Conservation (phyloP, 2,113 vertebrate genomes). For the Mus pahari region DNA sequence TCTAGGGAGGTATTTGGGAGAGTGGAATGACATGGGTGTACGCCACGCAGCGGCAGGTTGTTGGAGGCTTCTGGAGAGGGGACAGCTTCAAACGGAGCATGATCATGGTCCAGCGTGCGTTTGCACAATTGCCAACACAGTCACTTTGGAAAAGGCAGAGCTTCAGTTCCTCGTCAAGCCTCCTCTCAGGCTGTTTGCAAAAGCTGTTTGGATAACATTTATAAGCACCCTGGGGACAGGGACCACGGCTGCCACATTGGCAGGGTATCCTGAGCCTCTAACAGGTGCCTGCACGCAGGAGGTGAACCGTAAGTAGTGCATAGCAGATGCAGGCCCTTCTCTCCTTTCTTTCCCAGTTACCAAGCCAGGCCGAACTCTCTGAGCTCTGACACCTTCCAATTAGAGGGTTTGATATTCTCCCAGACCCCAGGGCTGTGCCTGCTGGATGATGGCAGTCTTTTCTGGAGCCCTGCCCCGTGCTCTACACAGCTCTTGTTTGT, state of each 20-base stretch:
- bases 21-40: neutral
- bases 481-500: neutral
- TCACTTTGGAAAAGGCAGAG: slow-evolving; percentile 55
- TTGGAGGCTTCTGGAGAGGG: neutral
- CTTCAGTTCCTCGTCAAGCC: slow-evolving; percentile 65
- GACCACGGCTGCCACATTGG: neutral
- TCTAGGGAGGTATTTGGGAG: neutral
- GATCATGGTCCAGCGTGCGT: neutral
- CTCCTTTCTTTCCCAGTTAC: too few relatives aligned
- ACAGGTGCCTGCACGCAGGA: slow-evolving; percentile 38
- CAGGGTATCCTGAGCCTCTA: neutral
- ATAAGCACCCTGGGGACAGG: neutral
- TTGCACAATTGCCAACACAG: slow-evolving; percentile 10
- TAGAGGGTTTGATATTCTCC: neutral
- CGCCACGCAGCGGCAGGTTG: neutral
- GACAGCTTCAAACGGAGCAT: neutral
- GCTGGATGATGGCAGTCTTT: neutral
- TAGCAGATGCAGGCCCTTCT: neutral
- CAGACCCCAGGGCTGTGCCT: neutral
- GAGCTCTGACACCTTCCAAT: neutral
- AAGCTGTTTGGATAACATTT: slow-evolving; percentile 37
- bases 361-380: neutral
- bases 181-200: slow-evolving; percentile 43
- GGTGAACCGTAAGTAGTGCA: neutral
- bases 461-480: neutral